Percentiles rank a stretch among this genome's conserved stretches.
These are phyloP conservation scores for Cremastinae sp. DNA, from an alignment of 2,888 invertebrate genomes.

Conservation along the genomic window DNA sequence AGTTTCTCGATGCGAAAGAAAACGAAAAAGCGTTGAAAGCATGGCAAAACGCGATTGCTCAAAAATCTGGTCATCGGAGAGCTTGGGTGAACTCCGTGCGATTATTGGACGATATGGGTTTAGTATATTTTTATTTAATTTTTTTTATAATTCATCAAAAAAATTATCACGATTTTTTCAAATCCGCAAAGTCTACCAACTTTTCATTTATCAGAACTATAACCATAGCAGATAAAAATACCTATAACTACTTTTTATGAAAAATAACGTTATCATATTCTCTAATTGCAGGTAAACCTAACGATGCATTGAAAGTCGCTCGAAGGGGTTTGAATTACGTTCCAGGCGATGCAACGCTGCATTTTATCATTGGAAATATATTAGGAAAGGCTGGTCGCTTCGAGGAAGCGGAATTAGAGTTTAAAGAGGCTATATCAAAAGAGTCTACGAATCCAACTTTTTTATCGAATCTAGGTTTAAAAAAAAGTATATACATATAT, in stretches of 20 bases:
- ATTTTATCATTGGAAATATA: constrained; percentile 94
- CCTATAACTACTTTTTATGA: too few relatives aligned
- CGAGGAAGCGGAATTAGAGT: constrained; percentile 90
- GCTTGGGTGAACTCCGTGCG: constrained; percentile 97
- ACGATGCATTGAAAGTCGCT: constrained; percentile 87
- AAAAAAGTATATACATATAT: constrained; percentile 6
- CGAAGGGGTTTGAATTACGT: constrained; percentile 86
- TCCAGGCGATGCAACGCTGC: constrained; percentile 88
- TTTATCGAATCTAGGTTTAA: constrained; percentile 92
- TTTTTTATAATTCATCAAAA: constrained; percentile 7
- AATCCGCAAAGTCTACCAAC: too few relatives aligned
- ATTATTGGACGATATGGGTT: constrained; percentile 89
- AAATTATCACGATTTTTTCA: constrained; percentile 27
- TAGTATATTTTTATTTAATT: too few relatives aligned
- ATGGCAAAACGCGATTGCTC: constrained; percentile 91
- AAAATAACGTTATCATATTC: too few relatives aligned
- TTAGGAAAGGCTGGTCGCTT: constrained; percentile 91
- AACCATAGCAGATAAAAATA: too few relatives aligned
- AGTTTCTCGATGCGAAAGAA: constrained; percentile 90
- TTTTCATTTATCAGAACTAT: constrained; percentile 11
- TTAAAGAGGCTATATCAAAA: constrained; percentile 87
- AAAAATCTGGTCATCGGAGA: constrained; percentile 89
- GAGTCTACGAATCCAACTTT: constrained; percentile 89
- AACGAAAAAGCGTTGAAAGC: constrained; percentile 88
- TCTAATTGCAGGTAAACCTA: constrained; percentile 82